These are phyloP conservation scores for Halictus quadricinctus DNA, from an alignment of 2,888 invertebrate species.

Conservation along the genomic window DNA sequence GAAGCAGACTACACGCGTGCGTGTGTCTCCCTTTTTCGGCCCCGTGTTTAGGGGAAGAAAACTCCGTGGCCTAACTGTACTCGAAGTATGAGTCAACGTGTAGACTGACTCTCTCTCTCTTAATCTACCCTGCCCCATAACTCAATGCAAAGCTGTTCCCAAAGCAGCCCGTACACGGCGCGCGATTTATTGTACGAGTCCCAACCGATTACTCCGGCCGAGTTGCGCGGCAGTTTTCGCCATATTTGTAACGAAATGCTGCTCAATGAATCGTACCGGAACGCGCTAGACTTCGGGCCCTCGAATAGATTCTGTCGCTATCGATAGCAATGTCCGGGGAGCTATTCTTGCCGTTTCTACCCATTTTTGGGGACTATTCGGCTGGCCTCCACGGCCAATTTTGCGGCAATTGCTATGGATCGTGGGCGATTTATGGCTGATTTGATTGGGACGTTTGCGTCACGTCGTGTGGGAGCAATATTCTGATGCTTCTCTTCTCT, in stretches of 20 bases:
- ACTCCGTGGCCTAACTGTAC: slow-evolving; percentile 28
- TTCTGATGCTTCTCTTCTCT: not conserved
- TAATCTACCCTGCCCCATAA: slow-evolving; percentile 38
- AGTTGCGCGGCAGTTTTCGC: not conserved
- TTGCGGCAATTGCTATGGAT: not conserved
- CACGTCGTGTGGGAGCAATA: not conserved
- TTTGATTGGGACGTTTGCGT: not conserved
- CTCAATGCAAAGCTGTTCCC: slow-evolving; percentile 34
- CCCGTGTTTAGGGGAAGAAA: slow-evolving; percentile 36
- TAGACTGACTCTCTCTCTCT: not conserved
- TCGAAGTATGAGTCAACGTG: not conserved
- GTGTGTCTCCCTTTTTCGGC: slow-evolving; percentile 34
- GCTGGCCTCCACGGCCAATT: not conserved
- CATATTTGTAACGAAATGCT: not conserved
- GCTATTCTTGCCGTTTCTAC: not conserved
- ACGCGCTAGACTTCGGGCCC: not conserved
- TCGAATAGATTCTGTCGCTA: not conserved
- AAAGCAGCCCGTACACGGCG: not conserved
- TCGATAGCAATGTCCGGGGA: not conserved
- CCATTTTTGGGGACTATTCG: not conserved
- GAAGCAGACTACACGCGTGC: slow-evolving; percentile 45
- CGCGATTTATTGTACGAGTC: slow-evolving; percentile 5
- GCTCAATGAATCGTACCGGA: not conserved
- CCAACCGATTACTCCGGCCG: not conserved
- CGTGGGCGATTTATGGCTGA: not conserved